phyloP scores from a whole-genome alignment of 1,140 invertebrate genomes.

The Tribolium madens region DNA sequence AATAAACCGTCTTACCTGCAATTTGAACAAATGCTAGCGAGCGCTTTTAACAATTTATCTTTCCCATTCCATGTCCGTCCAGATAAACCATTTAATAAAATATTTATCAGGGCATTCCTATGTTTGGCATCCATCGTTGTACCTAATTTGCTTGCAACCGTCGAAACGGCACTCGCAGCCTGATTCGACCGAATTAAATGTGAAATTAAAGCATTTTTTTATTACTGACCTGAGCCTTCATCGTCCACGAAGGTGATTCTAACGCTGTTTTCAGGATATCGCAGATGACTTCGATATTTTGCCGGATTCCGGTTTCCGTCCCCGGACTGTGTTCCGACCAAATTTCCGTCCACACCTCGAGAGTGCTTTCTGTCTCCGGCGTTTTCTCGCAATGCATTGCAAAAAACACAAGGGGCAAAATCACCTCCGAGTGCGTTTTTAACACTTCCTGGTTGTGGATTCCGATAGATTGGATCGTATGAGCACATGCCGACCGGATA shows the following conservation, averaged over 20 bases:
- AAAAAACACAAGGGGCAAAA: slow-evolving; percentile 88
- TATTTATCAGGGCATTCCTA: slow-evolving; percentile 75
- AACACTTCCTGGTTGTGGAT: slow-evolving; percentile 86
- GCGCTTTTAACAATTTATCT: slow-evolving; percentile 81
- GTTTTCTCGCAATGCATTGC: slow-evolving; percentile 87
- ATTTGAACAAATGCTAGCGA: slow-evolving; percentile 77
- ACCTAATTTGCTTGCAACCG: slow-evolving; percentile 82
- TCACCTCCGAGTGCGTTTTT: slow-evolving; percentile 81
- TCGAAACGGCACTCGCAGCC: slow-evolving; percentile 84
- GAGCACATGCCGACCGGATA: slow-evolving; percentile 79
- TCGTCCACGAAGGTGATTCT: slow-evolving; percentile 86
- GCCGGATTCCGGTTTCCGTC: slow-evolving; percentile 83
- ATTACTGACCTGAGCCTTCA: slow-evolving; percentile 79
- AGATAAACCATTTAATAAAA: slow-evolving; percentile 78
- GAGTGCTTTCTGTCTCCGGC: slow-evolving; percentile 72
- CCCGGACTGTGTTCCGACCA: slow-evolving; percentile 91
- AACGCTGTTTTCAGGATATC: slow-evolving; percentile 77
- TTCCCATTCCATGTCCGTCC: slow-evolving; percentile 93
- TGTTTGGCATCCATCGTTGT: slow-evolving; percentile 75
- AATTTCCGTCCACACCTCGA: slow-evolving; percentile 87
- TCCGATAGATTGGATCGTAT: slow-evolving; percentile 84
- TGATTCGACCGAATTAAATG: slow-evolving; percentile 59
- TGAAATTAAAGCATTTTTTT: slow-evolving; percentile 25
- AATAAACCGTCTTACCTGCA: slow-evolving; percentile 70
- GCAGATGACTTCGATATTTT: slow-evolving; percentile 82